Percentiles rank a stretch among this genome's conserved stretches.
Conservation (phyloP, 1,140 invertebrate species). For the Spodoptera frugiperda region DNA sequence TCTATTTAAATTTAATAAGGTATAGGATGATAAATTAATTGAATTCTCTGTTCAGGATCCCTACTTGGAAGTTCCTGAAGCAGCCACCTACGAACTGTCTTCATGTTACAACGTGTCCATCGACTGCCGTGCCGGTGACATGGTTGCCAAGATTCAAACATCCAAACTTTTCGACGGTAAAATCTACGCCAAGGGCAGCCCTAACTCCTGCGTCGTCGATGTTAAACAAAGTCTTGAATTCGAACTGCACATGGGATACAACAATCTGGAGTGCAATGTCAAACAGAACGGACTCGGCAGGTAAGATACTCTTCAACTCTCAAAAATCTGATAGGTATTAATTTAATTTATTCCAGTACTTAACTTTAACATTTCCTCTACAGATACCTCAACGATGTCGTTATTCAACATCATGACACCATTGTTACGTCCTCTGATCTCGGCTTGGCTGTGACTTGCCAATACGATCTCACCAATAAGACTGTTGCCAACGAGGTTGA, state of each 20-base stretch:
- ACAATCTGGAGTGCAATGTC: slow-evolving; percentile 96
- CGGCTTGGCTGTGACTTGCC: slow-evolving; percentile 96
- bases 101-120: slow-evolving; percentile 98
- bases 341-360: background rate
- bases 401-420: slow-evolving; percentile 97
- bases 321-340: background rate
- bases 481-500: slow-evolving; percentile 97
- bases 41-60: slow-evolving; percentile 89
- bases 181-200: slow-evolving; percentile 96
- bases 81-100: slow-evolving; percentile 95
- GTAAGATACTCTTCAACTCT: slow-evolving; percentile 59
- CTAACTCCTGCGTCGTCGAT: slow-evolving; percentile 96
- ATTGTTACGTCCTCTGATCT: slow-evolving; percentile 97
- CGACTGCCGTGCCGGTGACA: slow-evolving; percentile 96
- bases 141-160: slow-evolving; percentile 96
- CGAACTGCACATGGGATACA: slow-evolving; percentile 95
- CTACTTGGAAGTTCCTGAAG: slow-evolving; percentile 95
- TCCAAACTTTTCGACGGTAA: slow-evolving; percentile 97
- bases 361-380: slow-evolving; percentile 42
- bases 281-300: slow-evolving; percentile 93
- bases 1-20: background rate
- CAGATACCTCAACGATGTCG: slow-evolving; percentile 94
- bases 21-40: background rate
- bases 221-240: slow-evolving; percentile 94
- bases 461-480: slow-evolving; percentile 97